Evolutionary conservation across 2,797 vertebrate species (phyloP).

Genomic region (Thripadectes ignobilis): DNA sequence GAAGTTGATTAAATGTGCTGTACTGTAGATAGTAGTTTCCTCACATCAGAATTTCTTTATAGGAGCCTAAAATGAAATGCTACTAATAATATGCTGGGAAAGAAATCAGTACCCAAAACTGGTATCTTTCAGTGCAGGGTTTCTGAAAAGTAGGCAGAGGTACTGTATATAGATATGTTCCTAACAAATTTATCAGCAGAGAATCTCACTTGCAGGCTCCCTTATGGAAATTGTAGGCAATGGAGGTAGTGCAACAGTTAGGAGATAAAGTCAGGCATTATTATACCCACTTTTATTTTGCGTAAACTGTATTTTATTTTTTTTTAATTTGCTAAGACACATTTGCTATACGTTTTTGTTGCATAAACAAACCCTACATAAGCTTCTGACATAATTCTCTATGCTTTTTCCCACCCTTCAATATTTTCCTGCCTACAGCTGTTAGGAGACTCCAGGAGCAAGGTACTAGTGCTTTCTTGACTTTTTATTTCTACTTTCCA

Average conservation of each 20-base stretch:
- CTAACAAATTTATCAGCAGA: not conserved
- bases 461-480: slow-evolving; percentile 89
- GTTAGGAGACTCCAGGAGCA: slow-evolving; percentile 99
- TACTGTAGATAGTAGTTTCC: slow-evolving; percentile 10
- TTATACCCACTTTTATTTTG: slow-evolving; percentile 68
- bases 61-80: not conserved
- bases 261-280: slow-evolving; percentile 28
- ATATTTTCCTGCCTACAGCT: slow-evolving; percentile 92
- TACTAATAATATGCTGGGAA: not conserved
- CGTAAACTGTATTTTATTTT: slow-evolving; percentile 59
- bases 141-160: not conserved
- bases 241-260: not conserved
- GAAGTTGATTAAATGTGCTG: slow-evolving; percentile 29
- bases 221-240: not conserved
- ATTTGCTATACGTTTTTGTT: slow-evolving; percentile 81
- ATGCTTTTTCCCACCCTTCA: slow-evolving; percentile 86
- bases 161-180: not conserved
- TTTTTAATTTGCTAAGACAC: slow-evolving; percentile 76
- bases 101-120: not conserved
- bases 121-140: not conserved
- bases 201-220: not conserved
- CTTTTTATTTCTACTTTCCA: slow-evolving; percentile 77
- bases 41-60: not conserved
- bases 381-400: slow-evolving; percentile 87
- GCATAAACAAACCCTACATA: slow-evolving; percentile 78